phyloP scores from a whole-genome alignment of 23 tunicate genomes.

The Trididemnum miniatum region DNA sequence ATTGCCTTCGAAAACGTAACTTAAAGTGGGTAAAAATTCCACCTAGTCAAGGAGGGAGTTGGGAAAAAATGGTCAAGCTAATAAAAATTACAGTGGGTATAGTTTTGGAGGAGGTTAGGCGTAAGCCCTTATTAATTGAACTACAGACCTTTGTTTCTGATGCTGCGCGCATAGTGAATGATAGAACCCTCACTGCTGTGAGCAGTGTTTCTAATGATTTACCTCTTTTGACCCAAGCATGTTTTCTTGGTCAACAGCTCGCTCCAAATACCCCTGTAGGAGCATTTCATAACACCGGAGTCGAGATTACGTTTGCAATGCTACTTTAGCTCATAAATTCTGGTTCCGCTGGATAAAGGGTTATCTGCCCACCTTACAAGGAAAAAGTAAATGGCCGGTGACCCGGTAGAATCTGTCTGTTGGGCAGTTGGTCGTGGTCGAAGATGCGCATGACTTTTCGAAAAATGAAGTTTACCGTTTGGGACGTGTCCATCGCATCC shows the following conservation, averaged over 20 bases:
- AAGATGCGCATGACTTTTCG: neutral
- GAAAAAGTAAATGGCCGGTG: neutral
- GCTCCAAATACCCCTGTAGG: conserved; percentile 11
- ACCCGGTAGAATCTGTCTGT: neutral
- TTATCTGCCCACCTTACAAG: neutral
- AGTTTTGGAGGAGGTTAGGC: neutral
- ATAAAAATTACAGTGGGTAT: neutral
- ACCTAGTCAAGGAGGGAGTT: conserved; percentile 8
- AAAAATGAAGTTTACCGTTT: neutral
- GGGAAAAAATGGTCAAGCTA: conserved; percentile 10
- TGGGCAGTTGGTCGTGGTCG: neutral
- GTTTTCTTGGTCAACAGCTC: neutral
- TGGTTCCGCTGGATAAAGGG: neutral
- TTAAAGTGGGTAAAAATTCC: conserved; percentile 11
- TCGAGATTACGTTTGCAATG: neutral
- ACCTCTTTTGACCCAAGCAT: neutral
- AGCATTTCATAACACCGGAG: neutral
- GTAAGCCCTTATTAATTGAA: conserved; percentile 13
- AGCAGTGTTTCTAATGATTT: conserved; percentile 11
- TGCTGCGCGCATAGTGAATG: conserved; percentile 10
- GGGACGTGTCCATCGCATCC: neutral
- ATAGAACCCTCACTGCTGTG: neutral
- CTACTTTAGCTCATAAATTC: neutral
- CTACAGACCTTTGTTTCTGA: neutral
- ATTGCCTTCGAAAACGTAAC: neutral